Conservation (phyloP, 2,888 invertebrate genomes). For the Lepidocyrtoides sp. region DNA sequence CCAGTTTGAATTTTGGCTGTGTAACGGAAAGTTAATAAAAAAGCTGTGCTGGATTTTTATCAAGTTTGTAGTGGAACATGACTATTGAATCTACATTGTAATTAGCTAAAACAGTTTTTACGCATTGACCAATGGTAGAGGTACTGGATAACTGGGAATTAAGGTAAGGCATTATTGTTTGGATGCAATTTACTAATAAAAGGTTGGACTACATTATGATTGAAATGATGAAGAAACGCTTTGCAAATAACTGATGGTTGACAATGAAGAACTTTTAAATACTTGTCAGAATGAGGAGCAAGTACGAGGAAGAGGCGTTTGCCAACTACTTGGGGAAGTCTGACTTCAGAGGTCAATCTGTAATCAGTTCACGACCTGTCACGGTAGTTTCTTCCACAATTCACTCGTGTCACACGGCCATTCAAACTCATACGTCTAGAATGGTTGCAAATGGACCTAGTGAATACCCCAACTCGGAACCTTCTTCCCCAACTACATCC, state of each 20-base stretch:
- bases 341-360: constrained; percentile 61
- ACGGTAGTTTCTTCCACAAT: constrained; percentile 73
- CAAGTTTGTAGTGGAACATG: not conserved
- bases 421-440: constrained; percentile 5
- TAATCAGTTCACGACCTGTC: constrained; percentile 70
- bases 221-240: no score
- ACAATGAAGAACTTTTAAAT: no score
- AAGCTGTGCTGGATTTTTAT: no score
- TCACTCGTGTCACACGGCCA: constrained; percentile 47
- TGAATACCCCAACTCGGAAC: not conserved
- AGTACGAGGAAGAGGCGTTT: constrained; percentile 77
- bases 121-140: constrained; percentile 43
- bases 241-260: not conserved
- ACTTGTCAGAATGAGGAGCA: constrained; percentile 80
- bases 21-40: no score
- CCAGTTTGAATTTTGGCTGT: no score
- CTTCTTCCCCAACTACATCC: constrained; percentile 58
- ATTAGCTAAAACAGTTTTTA: not conserved
- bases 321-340: constrained; percentile 54
- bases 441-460: not conserved
- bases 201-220: no score
- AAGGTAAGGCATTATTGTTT: constrained; percentile 39
- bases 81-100: not conserved
- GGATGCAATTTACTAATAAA: no score
- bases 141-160: constrained; percentile 63